Base-by-base conservation (phyloP, 2,113 vertebrate genomes). In the Siniperca chuatsi region DNA sequence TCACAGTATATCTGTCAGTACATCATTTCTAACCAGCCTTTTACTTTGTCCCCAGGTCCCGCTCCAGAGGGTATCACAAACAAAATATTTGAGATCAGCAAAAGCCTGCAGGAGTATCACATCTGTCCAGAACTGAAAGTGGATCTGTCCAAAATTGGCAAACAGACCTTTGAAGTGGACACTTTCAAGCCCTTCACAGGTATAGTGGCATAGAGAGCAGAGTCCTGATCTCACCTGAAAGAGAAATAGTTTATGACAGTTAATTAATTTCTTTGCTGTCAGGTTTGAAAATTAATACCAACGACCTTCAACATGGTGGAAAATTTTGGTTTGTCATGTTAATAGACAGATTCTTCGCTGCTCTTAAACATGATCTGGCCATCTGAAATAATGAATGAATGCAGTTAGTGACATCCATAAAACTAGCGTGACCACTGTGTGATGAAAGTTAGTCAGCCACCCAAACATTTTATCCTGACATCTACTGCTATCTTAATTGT, bases 1-100 rank as follows among this genome's bases (percentile, higher is more conserved):
- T 42, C 4, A 3, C 8, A 20, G 20, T 48, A 1, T 25, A 33
- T 73, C 15, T 58, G 4, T 55, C 5, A 58, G 18, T 52, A 6
- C 21, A 13, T 37, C 0, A 29, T 74, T n/a, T 12, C n/a, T 79
- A 2, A 83, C 5, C 7, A 25, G 18, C 10, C 15, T 25, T 71
- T 84, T 66, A 5, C 46, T 62, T 70, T 64, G 29, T 40, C 29
- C 64, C 4, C 82, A 99, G 98, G 98, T 70, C 98, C 98, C 72
- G 98, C 98, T 86, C 97, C 98, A 4, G 98, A 99, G 94, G 97
- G 94, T 13, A 95, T 99, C 81, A 99, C 98, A 0, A 97, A 99
- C 82, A 98, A 98, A 92, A 99, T 99, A 79, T 99, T 97, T 93
- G 97, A 99, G 61, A 93, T 99, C 91, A 99, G 98, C 95, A 99